phyloP scores from a whole-genome alignment of 2,888 invertebrate species.

The Bellardia pandia region DNA sequence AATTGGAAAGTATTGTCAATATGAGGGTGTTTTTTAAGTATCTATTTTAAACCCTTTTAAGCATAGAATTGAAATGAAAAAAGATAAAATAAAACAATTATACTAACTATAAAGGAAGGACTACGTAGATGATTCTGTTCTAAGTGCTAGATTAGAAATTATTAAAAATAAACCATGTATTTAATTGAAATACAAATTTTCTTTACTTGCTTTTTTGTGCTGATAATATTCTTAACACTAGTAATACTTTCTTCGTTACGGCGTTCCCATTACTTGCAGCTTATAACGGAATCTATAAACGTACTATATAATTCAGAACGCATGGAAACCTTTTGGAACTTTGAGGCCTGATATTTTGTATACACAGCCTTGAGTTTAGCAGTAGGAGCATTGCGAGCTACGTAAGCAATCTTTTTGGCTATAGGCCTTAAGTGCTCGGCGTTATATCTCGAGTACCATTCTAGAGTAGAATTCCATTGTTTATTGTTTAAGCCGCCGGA shows the following conservation, averaged over 20 bases:
- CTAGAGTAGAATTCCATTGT: conserved; percentile 90
- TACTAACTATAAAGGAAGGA: conserved; percentile 41
- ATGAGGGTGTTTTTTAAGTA: background rate
- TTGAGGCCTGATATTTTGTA: conserved; percentile 87
- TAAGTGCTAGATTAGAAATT: conserved; percentile 27
- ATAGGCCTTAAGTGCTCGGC: conserved; percentile 89
- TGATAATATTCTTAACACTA: background rate
- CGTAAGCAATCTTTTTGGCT: conserved; percentile 88
- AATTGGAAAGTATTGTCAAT: conserved; percentile 41
- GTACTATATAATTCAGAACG: conserved; percentile 86
- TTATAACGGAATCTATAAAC: conserved; percentile 80
- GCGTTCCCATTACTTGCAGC: conserved; percentile 44
- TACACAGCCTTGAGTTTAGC: conserved; percentile 89
- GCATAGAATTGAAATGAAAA: background rate
- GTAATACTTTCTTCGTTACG: conserved; percentile 15
- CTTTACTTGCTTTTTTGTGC: conserved; percentile 6
- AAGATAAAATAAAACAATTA: conserved; percentile 35
- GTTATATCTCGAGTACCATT: conserved; percentile 90
- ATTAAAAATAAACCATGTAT: conserved; percentile 17
- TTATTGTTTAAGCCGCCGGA: conserved; percentile 80
- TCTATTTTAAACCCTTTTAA: background rate
- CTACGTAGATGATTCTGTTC: conserved; percentile 23
- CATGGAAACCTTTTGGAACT: conserved; percentile 87
- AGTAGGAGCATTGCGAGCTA: conserved; percentile 88
- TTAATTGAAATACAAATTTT: conserved; percentile 36